A percentile compares a stretch with the other conserved stretches of the same genome.
These are phyloP conservation scores for Neotoxoptera formosana DNA, from an alignment of 1,140 invertebrate genomes.

Conservation along the genomic window DNA sequence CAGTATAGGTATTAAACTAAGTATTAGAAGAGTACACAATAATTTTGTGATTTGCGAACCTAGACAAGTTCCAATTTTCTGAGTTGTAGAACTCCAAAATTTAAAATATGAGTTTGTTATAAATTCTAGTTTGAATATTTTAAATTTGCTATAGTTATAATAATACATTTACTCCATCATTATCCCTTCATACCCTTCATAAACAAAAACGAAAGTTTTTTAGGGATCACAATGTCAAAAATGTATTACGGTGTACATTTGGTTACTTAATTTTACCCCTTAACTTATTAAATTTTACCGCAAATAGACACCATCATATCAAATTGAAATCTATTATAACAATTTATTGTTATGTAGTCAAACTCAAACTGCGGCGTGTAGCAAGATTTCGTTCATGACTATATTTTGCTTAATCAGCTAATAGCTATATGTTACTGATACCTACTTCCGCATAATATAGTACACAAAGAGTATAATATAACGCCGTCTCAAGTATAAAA, in stretches of 20 bases:
- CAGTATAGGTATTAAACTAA: background rate
- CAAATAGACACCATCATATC: background rate
- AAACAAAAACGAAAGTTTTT: background rate
- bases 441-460: background rate
- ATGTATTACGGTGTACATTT: too few relatives aligned
- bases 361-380: background rate
- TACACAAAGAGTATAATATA: background rate
- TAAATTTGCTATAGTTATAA: background rate
- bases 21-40: background rate
- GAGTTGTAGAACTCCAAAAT: background rate
- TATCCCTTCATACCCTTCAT: background rate
- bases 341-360: background rate
- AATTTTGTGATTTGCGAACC: background rate
- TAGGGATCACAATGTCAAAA: background rate
- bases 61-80: background rate
- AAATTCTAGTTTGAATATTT: background rate
- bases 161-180: too few relatives aligned
- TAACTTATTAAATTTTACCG: background rate
- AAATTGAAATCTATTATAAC: background rate
- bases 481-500: background rate
- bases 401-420: background rate
- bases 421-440: background rate
- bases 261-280: too few relatives aligned
- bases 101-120: background rate
- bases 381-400: background rate